Percentiles rank a stretch among this genome's conserved stretches.
These are phyloP conservation scores for Hyles lineata DNA, from an alignment of 2,888 invertebrate genomes.

Conservation along the genomic window DNA sequence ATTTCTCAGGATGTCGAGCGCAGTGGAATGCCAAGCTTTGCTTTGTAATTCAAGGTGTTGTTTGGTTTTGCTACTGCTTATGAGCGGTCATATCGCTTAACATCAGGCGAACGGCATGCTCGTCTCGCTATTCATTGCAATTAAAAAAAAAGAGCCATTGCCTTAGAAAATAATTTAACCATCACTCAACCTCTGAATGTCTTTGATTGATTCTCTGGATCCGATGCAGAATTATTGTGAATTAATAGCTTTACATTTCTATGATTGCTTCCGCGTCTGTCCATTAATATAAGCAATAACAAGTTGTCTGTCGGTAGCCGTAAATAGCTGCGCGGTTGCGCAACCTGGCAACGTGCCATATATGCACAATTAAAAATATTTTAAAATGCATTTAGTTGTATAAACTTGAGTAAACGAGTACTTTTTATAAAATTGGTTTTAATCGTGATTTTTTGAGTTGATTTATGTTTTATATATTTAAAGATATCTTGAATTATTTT, in stretches of 20 bases:
- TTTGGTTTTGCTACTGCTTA: too few relatives aligned
- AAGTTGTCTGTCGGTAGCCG: slow-evolving; percentile 42
- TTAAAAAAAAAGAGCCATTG: too few relatives aligned
- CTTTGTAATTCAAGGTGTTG: too few relatives aligned
- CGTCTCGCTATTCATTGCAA: too few relatives aligned
- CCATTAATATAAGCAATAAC: slow-evolving; percentile 44
- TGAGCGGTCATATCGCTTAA: too few relatives aligned
- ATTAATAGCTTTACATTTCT: background rate
- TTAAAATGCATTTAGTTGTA: slow-evolving; percentile 11
- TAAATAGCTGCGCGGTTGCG: slow-evolving; percentile 46
- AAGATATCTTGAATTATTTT: too few relatives aligned
- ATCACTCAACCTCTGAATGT: background rate
- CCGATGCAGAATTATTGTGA: background rate
- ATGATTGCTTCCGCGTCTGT: background rate
- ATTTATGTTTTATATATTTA: too few relatives aligned
- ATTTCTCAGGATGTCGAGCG: too few relatives aligned
- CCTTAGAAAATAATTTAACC: too few relatives aligned
- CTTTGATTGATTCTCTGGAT: background rate
- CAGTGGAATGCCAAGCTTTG: too few relatives aligned
- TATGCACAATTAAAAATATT: slow-evolving; percentile 36
- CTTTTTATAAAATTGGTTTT: background rate
- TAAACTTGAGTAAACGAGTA: background rate
- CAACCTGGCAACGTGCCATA: slow-evolving; percentile 46
- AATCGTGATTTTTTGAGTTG: background rate
- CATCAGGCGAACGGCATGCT: too few relatives aligned